A percentile compares a stretch with the other conserved stretches of the same genome.
These are phyloP conservation scores for Microtus oregoni DNA, from an alignment of 2,113 vertebrate species.

Conservation along the genomic window DNA sequence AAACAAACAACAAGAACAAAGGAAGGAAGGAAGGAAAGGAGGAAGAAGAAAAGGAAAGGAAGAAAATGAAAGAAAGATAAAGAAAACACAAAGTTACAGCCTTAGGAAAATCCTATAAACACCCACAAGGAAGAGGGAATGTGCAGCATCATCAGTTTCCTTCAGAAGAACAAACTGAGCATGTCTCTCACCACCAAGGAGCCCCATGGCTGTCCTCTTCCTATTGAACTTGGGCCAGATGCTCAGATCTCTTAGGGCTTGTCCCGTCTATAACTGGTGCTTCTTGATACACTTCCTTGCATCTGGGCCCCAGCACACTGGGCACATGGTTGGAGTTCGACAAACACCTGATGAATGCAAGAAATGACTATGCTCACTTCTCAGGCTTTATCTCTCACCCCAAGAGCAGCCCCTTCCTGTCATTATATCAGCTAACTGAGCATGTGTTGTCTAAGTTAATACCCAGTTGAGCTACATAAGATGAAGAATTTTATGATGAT, in stretches of 20 bases:
- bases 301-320: not conserved
- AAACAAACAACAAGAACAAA: no score
- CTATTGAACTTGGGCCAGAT: not conserved
- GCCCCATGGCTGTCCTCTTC: not conserved
- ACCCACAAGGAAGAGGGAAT: not conserved
- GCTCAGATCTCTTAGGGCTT: not conserved
- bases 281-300: not conserved
- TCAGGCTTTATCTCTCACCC: not conserved
- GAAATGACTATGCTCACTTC: not conserved
- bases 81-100: not conserved
- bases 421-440: not conserved
- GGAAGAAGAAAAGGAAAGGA: not conserved
- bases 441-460: not conserved
- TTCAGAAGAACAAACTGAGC: not conserved
- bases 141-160: not conserved
- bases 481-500: constrained; percentile 1
- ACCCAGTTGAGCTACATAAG: not conserved
- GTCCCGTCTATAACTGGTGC: not conserved
- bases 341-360: not conserved
- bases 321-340: not conserved
- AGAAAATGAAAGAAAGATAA: not conserved
- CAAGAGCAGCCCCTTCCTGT: not conserved
- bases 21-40: no score
- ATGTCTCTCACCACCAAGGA: not conserved
- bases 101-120: constrained; percentile 2